These are phyloP conservation scores for Labeo calbasu DNA, from an alignment of 2,797 vertebrate genomes.

Conservation along the genomic window DNA sequence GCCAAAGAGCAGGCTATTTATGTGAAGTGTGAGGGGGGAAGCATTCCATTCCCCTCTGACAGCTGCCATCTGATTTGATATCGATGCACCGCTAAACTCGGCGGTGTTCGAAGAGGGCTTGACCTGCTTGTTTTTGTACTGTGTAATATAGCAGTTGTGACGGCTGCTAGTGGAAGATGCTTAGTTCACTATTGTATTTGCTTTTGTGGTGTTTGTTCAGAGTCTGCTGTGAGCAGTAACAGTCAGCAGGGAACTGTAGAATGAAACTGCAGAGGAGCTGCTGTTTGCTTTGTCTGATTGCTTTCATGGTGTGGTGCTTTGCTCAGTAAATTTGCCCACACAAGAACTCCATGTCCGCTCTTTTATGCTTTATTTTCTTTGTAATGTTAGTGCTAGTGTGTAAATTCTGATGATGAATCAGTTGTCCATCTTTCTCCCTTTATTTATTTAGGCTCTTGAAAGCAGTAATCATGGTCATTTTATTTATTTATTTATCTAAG, in stretches of 20 bases:
- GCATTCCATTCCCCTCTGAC: conserved; percentile 61
- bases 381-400: conserved; percentile 49
- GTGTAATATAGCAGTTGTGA: conserved; percentile 66
- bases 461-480: not conserved
- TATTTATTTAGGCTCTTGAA: conserved; percentile 28
- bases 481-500: too few relatives aligned
- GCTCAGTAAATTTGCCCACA: conserved; percentile 47
- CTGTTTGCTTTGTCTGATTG: conserved; percentile 61
- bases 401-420: conserved; percentile 43
- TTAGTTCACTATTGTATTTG: conserved; percentile 53
- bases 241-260: conserved; percentile 47
- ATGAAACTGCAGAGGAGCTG: conserved; percentile 47
- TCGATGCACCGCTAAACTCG: conserved; percentile 11
- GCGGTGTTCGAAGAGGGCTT: conserved; percentile 64
- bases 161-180: conserved; percentile 27
- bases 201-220: conserved; percentile 54
- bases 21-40: conserved; percentile 64
- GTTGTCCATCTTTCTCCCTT: not conserved
- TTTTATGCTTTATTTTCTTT: conserved; percentile 52
- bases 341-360: conserved; percentile 28
- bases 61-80: conserved; percentile 52
- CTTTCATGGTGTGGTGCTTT: conserved; percentile 50
- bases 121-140: conserved; percentile 73
- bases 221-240: conserved; percentile 56
- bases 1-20: conserved; percentile 72